Conservation (phyloP, 2,888 invertebrate genomes). For the Leptinotarsa juncta region DNA sequence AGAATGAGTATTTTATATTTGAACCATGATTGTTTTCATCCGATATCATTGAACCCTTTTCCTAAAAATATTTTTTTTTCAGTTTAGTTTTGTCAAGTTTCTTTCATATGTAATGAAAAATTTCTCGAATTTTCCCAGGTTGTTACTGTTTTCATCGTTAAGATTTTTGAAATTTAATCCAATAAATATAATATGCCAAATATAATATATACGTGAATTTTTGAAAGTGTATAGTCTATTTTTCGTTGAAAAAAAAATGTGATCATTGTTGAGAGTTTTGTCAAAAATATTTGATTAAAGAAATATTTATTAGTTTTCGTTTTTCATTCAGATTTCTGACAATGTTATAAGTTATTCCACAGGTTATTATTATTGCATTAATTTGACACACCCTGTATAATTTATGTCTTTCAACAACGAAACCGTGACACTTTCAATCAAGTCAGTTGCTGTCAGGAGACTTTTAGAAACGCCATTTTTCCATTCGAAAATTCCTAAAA, state of each 20-base stretch:
- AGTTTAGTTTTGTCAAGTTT: not conserved
- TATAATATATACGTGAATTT: conserved; percentile 46
- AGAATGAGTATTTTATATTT: no score
- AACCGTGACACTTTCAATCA: not conserved
- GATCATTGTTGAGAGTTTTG: conserved; percentile 54
- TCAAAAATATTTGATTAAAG: conserved; percentile 54
- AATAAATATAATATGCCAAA: conserved; percentile 46
- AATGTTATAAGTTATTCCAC: no score
- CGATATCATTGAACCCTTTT: no score
- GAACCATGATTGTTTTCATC: no score
- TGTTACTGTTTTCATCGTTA: not conserved
- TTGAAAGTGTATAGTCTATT: conserved; percentile 52
- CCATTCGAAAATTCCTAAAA: conserved; percentile 30
- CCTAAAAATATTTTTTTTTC: not conserved
- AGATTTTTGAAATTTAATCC: conserved; percentile 22
- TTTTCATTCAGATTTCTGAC: not conserved
- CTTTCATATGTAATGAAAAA: not conserved
- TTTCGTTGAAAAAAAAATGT: conserved; percentile 52
- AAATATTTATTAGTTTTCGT: conserved; percentile 46
- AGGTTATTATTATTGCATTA: no score
- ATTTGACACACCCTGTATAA: not conserved
- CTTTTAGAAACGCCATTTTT: conserved; percentile 20
- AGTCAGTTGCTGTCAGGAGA: conserved; percentile 14
- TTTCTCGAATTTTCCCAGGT: not conserved
- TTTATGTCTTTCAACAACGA: not conserved